phyloP scores from a whole-genome alignment of 2,113 vertebrate species.

The Xenopus laevis region DNA sequence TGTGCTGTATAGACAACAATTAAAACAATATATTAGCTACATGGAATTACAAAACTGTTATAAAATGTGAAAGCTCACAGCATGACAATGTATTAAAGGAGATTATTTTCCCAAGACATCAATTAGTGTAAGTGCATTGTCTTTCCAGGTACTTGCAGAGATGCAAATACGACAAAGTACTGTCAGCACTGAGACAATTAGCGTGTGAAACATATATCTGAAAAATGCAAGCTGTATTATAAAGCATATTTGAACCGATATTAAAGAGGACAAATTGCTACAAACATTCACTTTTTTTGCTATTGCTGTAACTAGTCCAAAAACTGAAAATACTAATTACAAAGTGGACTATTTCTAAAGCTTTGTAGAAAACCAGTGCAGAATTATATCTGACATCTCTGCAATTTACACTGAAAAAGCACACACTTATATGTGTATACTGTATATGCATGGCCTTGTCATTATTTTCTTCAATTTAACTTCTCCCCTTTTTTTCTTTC shows the following conservation, averaged over 20 bases:
- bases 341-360: too few species aligned
- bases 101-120: slow-evolving; percentile 48
- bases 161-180: slow-evolving; percentile 31
- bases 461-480: too few species aligned
- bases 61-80: slow-evolving; percentile 58
- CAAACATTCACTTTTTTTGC: background rate
- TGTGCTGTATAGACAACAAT: slow-evolving; percentile 58
- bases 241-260: background rate
- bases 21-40: slow-evolving; percentile 54
- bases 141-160: slow-evolving; percentile 42
- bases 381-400: too few species aligned
- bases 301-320: background rate
- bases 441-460: too few species aligned
- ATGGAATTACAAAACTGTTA: slow-evolving; percentile 50
- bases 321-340: too few species aligned
- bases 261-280: slow-evolving; percentile 16
- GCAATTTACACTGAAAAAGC: too few species aligned
- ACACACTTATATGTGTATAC: too few species aligned
- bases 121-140: slow-evolving; percentile 36
- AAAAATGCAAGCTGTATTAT: slow-evolving; percentile 38
- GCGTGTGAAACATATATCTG: slow-evolving; percentile 24
- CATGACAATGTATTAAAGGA: slow-evolving; percentile 55
- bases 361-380: too few species aligned
- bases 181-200: slow-evolving; percentile 43
- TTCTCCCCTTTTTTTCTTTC: too few species aligned